Conservation (phyloP, 1,140 invertebrate species). For the Antheraea pernyi region DNA sequence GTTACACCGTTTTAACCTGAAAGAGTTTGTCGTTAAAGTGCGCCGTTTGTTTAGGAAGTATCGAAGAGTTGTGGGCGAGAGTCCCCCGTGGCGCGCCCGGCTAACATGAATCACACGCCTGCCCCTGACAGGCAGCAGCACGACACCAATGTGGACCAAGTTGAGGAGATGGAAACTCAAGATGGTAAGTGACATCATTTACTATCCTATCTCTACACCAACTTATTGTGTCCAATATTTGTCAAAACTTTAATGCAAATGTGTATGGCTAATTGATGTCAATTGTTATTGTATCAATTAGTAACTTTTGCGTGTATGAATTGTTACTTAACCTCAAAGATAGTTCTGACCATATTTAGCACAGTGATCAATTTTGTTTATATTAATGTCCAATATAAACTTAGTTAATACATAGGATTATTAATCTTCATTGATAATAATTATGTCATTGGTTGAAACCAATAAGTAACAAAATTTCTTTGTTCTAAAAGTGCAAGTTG, state of each 20-base stretch:
- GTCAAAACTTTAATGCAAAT: not conserved
- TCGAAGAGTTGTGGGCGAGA: slow-evolving; percentile 78
- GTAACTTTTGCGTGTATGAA: slow-evolving; percentile 1
- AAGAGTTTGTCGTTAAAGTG: slow-evolving; percentile 38
- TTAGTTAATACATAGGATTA: not conserved
- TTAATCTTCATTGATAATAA: not conserved
- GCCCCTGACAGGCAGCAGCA: slow-evolving; percentile 82
- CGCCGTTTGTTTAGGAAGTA: slow-evolving; percentile 69
- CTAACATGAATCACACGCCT: slow-evolving; percentile 89
- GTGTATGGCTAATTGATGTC: not conserved
- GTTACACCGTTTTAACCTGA: not conserved
- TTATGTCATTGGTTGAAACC: not conserved
- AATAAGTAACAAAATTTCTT: slow-evolving; percentile 34
- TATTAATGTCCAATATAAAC: not conserved
- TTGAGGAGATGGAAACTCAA: slow-evolving; percentile 93
- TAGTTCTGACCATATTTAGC: not conserved
- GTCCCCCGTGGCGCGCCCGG: slow-evolving; percentile 80
- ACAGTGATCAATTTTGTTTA: slow-evolving; percentile 1
- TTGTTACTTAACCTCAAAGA: slow-evolving; percentile 23
- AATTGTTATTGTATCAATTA: slow-evolving; percentile 8
- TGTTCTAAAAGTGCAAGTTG: slow-evolving; percentile 70
- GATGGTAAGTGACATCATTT: slow-evolving; percentile 82
- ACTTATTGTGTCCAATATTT: not conserved
- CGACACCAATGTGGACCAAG: slow-evolving; percentile 85
- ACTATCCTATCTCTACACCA: slow-evolving; percentile 14